Percentiles rank a stretch among this genome's conserved stretches.
Conservation (phyloP, 2,797 vertebrate species). For the Xenopus petersii region DNA sequence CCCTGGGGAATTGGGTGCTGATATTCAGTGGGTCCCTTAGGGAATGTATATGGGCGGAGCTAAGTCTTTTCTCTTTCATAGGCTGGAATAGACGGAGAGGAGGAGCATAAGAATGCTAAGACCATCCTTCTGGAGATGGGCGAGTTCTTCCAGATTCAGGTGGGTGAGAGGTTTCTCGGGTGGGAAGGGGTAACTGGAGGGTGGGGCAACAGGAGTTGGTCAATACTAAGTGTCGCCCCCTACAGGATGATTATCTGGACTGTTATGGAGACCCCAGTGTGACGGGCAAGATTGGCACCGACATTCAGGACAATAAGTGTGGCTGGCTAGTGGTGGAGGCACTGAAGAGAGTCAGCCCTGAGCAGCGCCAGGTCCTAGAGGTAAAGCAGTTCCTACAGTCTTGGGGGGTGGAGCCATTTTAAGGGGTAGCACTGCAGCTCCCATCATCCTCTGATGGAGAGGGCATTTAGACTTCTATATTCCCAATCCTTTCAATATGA, state of each 20-base stretch:
- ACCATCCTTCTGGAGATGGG: conserved; percentile 93
- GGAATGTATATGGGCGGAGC: no score
- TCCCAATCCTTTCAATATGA: no score
- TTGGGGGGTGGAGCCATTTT: no score
- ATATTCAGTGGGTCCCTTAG: no score
- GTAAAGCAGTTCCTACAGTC: conserved; percentile 54
- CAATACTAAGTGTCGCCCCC: background rate
- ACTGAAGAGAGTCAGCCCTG: conserved; percentile 70
- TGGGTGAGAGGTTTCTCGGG: conserved; percentile 47
- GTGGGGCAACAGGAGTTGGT: background rate
- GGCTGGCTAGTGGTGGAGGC: conserved; percentile 94
- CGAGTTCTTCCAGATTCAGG: conserved; percentile 96
- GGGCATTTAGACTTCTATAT: no score
- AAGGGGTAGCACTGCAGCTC: no score
- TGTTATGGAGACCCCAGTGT: conserved; percentile 86
- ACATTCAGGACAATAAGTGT: conserved; percentile 98
- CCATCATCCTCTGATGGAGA: no score
- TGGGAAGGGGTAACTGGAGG: background rate
- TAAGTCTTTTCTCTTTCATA: conserved; percentile 46
- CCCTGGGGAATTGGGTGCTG: no score
- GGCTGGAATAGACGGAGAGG: conserved; percentile 80
- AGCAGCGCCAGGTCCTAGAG: conserved; percentile 80
- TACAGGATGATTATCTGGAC: conserved; percentile 91
- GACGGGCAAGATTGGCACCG: conserved; percentile 93
- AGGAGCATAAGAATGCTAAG: conserved; percentile 81